Evolutionary conservation across 2,888 invertebrate species (phyloP), one percentile per base, ranked within the genome.

Genomic region (Parelbella ahira): DNA sequence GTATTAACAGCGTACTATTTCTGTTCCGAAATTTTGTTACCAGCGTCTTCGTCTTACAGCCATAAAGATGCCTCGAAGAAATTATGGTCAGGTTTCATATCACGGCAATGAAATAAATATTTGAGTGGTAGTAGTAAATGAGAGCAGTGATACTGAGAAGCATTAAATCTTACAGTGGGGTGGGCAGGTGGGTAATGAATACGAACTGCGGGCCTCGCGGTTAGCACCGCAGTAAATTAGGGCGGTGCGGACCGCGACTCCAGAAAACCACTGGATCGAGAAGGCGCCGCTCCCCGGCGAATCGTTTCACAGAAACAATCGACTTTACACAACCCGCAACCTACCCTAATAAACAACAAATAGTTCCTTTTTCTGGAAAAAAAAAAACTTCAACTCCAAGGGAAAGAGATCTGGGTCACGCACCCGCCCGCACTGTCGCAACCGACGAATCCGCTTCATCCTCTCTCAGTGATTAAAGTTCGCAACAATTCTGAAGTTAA

Each of bases 181-280:
- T 54, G 56, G 68, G 70, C 72, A 79, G 78, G 79, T 76, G 63
- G 71, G 74, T 82, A 81, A 84, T 86, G 80, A 83, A 84, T 80
- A 86, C 77, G 81, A 84, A 82, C 75, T 80, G 83, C 78, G 80
- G 75, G 60, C 66, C 68, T 74, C 68, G 69, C 67, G 75, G 76
- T 75, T 76, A 77, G 71, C 72, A 63, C 72, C 65, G 70, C 65
- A 72, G 72, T 83, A 82, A 83, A 83, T 84, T 78, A 82, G 73
- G 74, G 66, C 66, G 55, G 56, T 61, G 61, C 68, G 63, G 64
- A 67, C 54, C 71, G 62, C 67, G 69, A 67, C 64, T 70, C 36
- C 42, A 42, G 70, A 68, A 66, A 73, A 72, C 73, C 70, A 59
- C 65, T 49, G 49, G 51, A 53, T 49, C 44, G 50, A 54, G 48